Conservation (phyloP, 1,140 invertebrate genomes). For the Neodiprion virginianus region DNA sequence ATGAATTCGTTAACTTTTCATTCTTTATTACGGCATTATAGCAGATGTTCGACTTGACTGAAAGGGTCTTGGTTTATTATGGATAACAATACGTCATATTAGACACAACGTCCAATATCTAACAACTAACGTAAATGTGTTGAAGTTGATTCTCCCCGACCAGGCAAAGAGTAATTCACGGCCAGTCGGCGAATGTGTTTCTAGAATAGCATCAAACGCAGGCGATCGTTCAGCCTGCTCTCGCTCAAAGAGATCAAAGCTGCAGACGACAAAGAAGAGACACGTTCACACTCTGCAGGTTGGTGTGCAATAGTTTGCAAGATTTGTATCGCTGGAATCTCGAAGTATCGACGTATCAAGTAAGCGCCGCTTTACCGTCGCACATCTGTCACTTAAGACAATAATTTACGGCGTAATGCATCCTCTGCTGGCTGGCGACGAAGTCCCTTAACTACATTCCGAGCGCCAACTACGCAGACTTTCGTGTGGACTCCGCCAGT, state of each 20-base stretch:
- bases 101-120: too few species aligned
- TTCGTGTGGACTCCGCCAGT: not conserved
- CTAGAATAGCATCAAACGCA: constrained; percentile 5
- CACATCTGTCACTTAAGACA: not conserved
- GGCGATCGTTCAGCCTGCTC: not conserved
- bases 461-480: not conserved
- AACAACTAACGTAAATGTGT: too few species aligned
- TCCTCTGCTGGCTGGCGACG: not conserved
- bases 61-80: too few species aligned
- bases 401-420: constrained; percentile 7
- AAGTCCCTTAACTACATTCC: not conserved
- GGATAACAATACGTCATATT: too few species aligned
- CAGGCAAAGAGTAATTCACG: not conserved
- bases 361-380: not conserved
- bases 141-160: not conserved
- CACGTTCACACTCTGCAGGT: not conserved
- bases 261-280: not conserved
- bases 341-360: not conserved
- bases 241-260: not conserved
- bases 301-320: not conserved
- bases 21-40: too few species aligned
- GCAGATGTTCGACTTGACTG: too few species aligned
- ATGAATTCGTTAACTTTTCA: not conserved
- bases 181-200: too few species aligned
- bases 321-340: not conserved